Evolutionary conservation across 2,888 invertebrate species (phyloP), one percentile per base, ranked within the genome.

Genomic region (Dolichomitus sp.): DNA sequence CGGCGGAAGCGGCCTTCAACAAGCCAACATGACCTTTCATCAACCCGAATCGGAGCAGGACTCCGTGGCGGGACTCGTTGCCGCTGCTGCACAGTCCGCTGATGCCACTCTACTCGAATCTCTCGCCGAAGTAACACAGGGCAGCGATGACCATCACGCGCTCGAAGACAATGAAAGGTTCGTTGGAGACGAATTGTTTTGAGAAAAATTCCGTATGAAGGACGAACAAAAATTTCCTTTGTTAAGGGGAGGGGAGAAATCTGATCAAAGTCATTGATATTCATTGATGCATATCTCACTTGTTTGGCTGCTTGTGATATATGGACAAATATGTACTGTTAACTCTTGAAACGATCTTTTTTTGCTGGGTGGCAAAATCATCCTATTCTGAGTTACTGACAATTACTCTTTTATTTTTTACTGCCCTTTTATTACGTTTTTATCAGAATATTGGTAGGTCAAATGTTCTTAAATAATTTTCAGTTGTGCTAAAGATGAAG

Each of bases 101-200:
- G 93, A 93, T 57, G 89, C 91, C 4, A 92, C 93, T 12, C 92
- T 94, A 4, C 88, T 94, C 33, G 94, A 94, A 80, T 93, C 93
- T 50, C 91, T 94, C 33, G 93, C 92, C 4, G 94, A 94, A 88
- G 94, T 93, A 23, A 93, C 93, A 40, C 93, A 94, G 82, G 89
- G 91, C 73, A 89, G 84, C 69, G 94, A 94, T 65, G 94, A 94
- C 80, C 92, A 91, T 54, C 92, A 92, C 37, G 84, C 92, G 72
- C 93, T 92, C 83, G 94, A 94, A 88, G 94, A 94, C 88, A 93
- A 94, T 85, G 94, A 94, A 91, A 94, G 94, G 94, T 94, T 86
- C 87, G 90, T 89, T 65, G 7, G 33, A 2, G 17, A 12, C 3
- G 12, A 54, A 12, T 54, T 52, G 3, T 23, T 52, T 52, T 19